Percentiles rank a stretch among this genome's conserved stretches.
These are phyloP conservation scores for Drosophila quinaria DNA, from an alignment of 2,888 invertebrate species.

Conservation along the genomic window DNA sequence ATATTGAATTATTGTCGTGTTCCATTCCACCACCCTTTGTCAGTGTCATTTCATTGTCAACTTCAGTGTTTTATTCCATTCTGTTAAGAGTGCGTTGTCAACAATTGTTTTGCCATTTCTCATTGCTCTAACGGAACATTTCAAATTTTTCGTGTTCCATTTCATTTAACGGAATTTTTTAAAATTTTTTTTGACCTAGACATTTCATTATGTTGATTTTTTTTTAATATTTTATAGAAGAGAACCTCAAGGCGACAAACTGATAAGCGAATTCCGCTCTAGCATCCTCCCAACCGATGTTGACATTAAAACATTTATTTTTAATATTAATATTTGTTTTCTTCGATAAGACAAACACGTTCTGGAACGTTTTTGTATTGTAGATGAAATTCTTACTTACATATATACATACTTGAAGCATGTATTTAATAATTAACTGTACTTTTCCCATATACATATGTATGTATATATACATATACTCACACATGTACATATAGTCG, in stretches of 20 bases:
- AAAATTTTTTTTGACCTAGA: slow-evolving; percentile 7
- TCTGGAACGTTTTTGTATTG: slow-evolving; percentile 35
- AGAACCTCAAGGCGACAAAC: neutral
- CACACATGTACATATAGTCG: slow-evolving; percentile 18
- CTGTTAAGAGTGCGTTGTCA: neutral
- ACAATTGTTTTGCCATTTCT: neutral
- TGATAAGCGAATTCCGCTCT: slow-evolving; percentile 38
- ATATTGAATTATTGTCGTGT: no score
- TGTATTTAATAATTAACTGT: slow-evolving; percentile 37
- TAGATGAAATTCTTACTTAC: neutral
- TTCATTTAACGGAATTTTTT: neutral
- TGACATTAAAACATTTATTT: neutral
- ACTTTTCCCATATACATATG: slow-evolving; percentile 10
- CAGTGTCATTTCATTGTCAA: no score
- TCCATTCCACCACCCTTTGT: no score
- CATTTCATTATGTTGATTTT: slow-evolving; percentile 4
- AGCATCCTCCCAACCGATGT: slow-evolving; percentile 23
- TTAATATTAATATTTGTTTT: slow-evolving; percentile 17
- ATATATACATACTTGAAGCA: slow-evolving; percentile 1
- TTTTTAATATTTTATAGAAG: slow-evolving; percentile 2
- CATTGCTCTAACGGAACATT: neutral
- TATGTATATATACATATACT: neutral
- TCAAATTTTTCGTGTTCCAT: neutral
- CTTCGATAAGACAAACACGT: slow-evolving; percentile 54
- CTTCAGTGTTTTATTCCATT: neutral